phyloP scores from a whole-genome alignment of 2,797 vertebrate species.

The Enteromius anoplus region DNA sequence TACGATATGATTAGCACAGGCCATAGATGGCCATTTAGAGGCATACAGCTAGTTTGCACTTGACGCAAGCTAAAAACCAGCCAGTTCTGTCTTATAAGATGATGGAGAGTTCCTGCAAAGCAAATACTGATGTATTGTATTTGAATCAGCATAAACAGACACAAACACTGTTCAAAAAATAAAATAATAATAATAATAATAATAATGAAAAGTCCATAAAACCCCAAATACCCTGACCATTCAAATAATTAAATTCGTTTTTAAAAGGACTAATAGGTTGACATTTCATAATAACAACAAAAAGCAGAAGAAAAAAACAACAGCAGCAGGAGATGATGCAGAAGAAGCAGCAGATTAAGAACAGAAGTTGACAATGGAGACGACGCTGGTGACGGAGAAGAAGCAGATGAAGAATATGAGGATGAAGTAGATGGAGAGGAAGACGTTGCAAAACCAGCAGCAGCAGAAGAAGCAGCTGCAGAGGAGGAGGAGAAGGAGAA shows the following conservation, averaged over 20 bases:
- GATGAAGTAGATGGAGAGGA: neutral
- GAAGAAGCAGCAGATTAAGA: neutral
- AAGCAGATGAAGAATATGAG: neutral
- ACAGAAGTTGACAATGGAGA: too few species aligned
- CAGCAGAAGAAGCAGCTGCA: neutral
- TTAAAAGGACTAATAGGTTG: neutral
- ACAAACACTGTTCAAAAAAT: neutral
- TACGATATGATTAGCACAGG: slow-evolving; percentile 11
- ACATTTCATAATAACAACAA: neutral
- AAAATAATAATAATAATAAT: too few species aligned
- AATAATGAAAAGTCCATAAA: neutral
- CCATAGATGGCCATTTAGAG: neutral
- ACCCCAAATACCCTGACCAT: neutral
- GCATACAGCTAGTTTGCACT: neutral
- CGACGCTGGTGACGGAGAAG: neutral
- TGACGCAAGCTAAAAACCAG: neutral
- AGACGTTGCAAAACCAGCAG: neutral
- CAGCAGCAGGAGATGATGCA: too few species aligned
- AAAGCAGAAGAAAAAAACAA: neutral
- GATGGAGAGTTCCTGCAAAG: neutral
- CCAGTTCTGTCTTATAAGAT: neutral
- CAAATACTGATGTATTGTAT: neutral
- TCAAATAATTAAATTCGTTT: neutral
- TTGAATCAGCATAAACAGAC: neutral
- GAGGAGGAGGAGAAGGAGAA: neutral